Base-by-base conservation (phyloP, 2,113 vertebrate species). In the Argyrosomus japonicus region DNA sequence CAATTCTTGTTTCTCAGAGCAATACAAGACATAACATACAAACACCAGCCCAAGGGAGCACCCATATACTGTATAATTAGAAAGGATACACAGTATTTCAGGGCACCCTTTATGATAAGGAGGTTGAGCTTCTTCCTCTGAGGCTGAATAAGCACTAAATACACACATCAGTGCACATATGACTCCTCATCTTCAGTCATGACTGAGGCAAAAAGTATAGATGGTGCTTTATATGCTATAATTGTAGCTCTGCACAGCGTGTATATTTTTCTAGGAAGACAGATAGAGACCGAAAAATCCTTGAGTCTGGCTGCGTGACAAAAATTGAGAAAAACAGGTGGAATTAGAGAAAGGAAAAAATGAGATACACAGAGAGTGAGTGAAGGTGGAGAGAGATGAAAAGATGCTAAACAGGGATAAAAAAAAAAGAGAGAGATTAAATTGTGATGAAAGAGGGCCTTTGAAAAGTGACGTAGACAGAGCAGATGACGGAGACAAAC, bases 401-500 rank as follows among this genome's bases (percentile, higher is more conserved):
- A 45, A 50, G n/a, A 78, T 36, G 21, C 51, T 40, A 2, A 70
- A 74, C 6, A 6, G 21, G 53, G 29, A 64, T 43, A 9, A 40
- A 40, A 27, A 27, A 23, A 47, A 57, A 47, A 47, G 29, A 36
- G 32, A 47, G 11, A 25, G 54, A 77, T 77, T 68, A 72, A 57
- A 50, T 36, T 9, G 12, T 61, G 43, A 43, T 47, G 25, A 73
- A 69, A 75, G 25, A 71, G 56, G 50, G 15, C 68, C 68, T 69
- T 54, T 17, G 21, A 36, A 60, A 77, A 71, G 13, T 57, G 54
- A 3, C 7, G 9, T 9, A 67, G 77, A 56, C 62, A 7, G 32
- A 81, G 32, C 48, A 72, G 68, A 74, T 79, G 86, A 88, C 50
- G 63, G 56, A n/a, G 56, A 53, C 65, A 79, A 86, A 83, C 4